Percentiles rank a stretch among this genome's conserved stretches.
phyloP scores from a whole-genome alignment of 2,888 invertebrate species.

The Drosophila greeni region DNA sequence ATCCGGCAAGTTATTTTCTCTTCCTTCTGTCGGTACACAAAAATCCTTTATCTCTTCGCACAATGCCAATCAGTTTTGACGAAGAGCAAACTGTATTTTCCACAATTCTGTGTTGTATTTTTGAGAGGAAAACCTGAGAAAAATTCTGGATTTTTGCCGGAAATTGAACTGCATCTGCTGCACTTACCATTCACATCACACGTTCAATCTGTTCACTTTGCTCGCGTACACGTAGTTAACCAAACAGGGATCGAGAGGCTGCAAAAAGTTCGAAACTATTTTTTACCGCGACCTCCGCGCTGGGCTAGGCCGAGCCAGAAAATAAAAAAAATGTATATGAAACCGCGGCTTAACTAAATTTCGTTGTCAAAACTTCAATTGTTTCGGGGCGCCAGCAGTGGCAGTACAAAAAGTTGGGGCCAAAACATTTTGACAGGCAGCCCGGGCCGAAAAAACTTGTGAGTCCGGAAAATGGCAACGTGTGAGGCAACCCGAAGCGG shows the following conservation, averaged over 20 bases:
- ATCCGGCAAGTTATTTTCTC: background rate
- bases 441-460: conserved; percentile 41
- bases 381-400: conserved; percentile 12
- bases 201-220: conserved; percentile 38
- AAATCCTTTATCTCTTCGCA: background rate
- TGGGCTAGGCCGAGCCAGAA: conserved; percentile 32
- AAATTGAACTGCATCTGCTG: conserved; percentile 31
- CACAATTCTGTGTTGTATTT: background rate
- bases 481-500: conserved; percentile 54
- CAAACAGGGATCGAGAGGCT: conserved; percentile 37
- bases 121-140: background rate
- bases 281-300: conserved; percentile 44
- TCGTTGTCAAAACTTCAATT: conserved; percentile 64
- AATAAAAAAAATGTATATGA: conserved; percentile 4
- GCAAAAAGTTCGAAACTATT: conserved; percentile 35
- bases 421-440: conserved; percentile 52
- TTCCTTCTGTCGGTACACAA: background rate
- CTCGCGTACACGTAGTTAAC: conserved; percentile 42
- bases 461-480: conserved; percentile 40
- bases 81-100: background rate
- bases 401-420: conserved; percentile 29
- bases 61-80: conserved; percentile 12
- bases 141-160: background rate
- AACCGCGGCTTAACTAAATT: conserved; percentile 58
- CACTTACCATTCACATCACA: conserved; percentile 74